Evolutionary conservation across 2,797 vertebrate species (phyloP).

Genomic region (Masticophis lateralis): DNA sequence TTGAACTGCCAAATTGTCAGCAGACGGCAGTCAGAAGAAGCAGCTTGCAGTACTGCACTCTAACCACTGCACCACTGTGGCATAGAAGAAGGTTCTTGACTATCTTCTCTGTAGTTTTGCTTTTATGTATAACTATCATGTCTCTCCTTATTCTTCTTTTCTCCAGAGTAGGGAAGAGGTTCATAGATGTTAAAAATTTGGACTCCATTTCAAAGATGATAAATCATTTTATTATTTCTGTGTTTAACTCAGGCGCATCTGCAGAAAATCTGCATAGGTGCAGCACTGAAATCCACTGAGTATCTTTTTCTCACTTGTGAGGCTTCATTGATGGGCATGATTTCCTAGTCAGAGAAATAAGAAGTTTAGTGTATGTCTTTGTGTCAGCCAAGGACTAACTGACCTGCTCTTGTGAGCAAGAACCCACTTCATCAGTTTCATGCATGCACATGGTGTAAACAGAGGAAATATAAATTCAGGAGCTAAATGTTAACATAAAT

Average conservation of each 20-base stretch:
- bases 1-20: no score
- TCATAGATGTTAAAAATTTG: neutral
- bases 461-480: neutral
- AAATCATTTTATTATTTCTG: neutral
- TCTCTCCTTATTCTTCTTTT: neutral
- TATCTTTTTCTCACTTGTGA: neutral
- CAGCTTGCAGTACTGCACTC: no score
- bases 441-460: neutral
- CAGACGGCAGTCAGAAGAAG: no score
- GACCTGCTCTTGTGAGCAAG: neutral
- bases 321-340: neutral
- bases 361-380: neutral
- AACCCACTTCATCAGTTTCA: neutral
- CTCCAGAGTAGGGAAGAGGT: neutral
- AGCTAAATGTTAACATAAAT: neutral
- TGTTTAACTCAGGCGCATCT: neutral
- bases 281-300: neutral
- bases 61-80: no score
- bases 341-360: neutral
- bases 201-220: neutral
- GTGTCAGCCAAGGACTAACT: neutral
- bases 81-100: neutral
- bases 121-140: neutral
- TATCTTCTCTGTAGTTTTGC: neutral
- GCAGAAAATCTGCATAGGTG: neutral